Evolutionary conservation across 2,888 invertebrate species (phyloP).

Genomic region (Trissolcus brochymenae): DNA sequence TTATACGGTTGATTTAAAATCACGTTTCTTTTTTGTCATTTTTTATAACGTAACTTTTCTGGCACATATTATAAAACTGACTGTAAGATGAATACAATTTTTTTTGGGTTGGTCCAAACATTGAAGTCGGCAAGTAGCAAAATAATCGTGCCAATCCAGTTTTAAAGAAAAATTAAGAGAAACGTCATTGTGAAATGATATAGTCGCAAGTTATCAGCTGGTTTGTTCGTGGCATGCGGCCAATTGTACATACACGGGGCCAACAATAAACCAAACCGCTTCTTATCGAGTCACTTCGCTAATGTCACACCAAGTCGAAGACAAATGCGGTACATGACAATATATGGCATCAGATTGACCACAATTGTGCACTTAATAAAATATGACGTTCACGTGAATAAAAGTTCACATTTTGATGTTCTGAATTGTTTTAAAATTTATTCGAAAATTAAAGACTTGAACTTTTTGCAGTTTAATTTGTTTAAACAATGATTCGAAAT

Average conservation of each 20-base stretch:
- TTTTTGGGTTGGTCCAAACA: background rate
- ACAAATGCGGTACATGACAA: constrained; percentile 45
- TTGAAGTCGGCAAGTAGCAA: constrained; percentile 29
- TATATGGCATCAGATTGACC: constrained; percentile 42
- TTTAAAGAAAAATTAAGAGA: constrained; percentile 20
- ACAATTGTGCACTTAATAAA: constrained; percentile 16
- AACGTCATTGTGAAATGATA: constrained; percentile 38
- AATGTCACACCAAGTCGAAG: constrained; percentile 38
- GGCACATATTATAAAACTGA: too few species aligned
- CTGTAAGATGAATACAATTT: too few species aligned
- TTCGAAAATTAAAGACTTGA: too few species aligned
- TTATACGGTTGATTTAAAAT: too few species aligned
- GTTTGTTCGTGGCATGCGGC: constrained; percentile 39
- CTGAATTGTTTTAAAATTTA: too few species aligned
- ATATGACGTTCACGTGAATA: constrained; percentile 22
- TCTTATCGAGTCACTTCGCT: constrained; percentile 43
- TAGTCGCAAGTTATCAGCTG: constrained; percentile 50
- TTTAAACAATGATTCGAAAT: too few species aligned
- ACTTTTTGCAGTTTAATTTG: constrained; percentile 13
- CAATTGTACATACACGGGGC: constrained; percentile 39
- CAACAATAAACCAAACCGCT: constrained; percentile 44
- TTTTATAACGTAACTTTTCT: too few species aligned
- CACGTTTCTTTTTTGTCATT: too few species aligned
- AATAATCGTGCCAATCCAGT: constrained; percentile 45
- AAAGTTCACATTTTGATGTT: constrained; percentile 32